A percentile compares a stretch with the other conserved stretches of the same genome.
Conservation (phyloP, 30 jellyfish, hydroid and myxozoan species). For the Aurelia sp. region DNA sequence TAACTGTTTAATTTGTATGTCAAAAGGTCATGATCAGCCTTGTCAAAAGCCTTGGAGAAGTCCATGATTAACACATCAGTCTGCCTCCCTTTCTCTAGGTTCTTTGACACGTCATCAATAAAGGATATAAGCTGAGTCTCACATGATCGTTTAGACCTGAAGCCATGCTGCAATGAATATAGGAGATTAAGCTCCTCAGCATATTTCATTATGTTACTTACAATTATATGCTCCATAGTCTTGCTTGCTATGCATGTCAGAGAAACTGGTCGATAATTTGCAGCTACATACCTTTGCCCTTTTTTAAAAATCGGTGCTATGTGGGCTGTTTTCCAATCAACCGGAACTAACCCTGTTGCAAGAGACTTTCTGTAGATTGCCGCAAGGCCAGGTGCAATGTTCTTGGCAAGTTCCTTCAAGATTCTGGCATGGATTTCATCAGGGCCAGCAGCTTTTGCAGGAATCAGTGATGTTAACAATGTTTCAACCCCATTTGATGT, state of each 20-base stretch:
- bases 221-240: slow-evolving; percentile 43
- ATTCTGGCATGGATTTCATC: slow-evolving; percentile 51
- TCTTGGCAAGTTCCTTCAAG: slow-evolving; percentile 49
- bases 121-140: slow-evolving; percentile 45
- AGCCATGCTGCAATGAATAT: slow-evolving; percentile 50
- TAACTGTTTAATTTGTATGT: slow-evolving; percentile 17
- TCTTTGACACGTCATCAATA: slow-evolving; percentile 25
- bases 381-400: slow-evolving; percentile 38
- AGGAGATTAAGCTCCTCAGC: slow-evolving; percentile 18
- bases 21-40: slow-evolving; percentile 33
- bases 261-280: slow-evolving; percentile 27
- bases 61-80: not conserved
- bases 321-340: slow-evolving; percentile 46
- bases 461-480: slow-evolving; percentile 38
- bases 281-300: slow-evolving; percentile 40
- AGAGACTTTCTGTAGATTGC: slow-evolving; percentile 36
- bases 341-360: slow-evolving; percentile 49
- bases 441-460: slow-evolving; percentile 64
- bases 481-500: slow-evolving; percentile 44
- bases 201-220: slow-evolving; percentile 25
- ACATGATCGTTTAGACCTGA: slow-evolving; percentile 37
- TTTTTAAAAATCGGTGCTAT: slow-evolving; percentile 26
- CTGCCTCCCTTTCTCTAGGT: slow-evolving; percentile 29
- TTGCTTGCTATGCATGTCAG: slow-evolving; percentile 43
- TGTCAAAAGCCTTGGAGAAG: slow-evolving; percentile 8